Percentiles rank a stretch among this genome's conserved stretches.
Evolutionary conservation across 1,140 invertebrate species (phyloP).

Genomic region (Psilanteris sp.): DNA sequence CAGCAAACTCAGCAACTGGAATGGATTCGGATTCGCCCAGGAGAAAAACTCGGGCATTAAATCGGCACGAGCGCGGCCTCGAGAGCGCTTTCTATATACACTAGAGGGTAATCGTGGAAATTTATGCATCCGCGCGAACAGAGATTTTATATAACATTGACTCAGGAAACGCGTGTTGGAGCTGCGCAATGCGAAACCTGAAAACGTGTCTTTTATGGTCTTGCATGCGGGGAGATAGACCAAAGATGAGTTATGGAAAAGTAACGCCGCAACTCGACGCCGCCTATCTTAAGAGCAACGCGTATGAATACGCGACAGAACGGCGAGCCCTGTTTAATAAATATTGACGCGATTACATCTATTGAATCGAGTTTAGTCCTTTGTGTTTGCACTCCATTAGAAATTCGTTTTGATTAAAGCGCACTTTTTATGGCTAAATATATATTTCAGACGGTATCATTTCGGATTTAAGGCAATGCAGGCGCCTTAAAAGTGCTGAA

Average conservation of each 20-base stretch:
- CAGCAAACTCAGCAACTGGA: slow-evolving; percentile 50
- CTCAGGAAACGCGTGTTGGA: slow-evolving; percentile 36
- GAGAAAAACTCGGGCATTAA: slow-evolving; percentile 70
- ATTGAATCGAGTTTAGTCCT: slow-evolving; percentile 55
- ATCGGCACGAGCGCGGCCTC: slow-evolving; percentile 61
- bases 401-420: slow-evolving; percentile 52
- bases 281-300: slow-evolving; percentile 38
- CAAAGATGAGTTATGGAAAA: slow-evolving; percentile 60
- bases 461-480: slow-evolving; percentile 4
- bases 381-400: slow-evolving; percentile 61
- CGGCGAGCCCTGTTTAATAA: slow-evolving; percentile 58
- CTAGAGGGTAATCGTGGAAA: slow-evolving; percentile 67
- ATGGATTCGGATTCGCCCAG: slow-evolving; percentile 60
- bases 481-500: too few relatives aligned
- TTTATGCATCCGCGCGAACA: slow-evolving; percentile 71
- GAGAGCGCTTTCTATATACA: slow-evolving; percentile 37
- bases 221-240: slow-evolving; percentile 39
- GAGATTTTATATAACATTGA: slow-evolving; percentile 57
- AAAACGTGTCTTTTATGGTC: slow-evolving; percentile 37
- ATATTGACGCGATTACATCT: slow-evolving; percentile 61
- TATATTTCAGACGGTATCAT: slow-evolving; percentile 30
- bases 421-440: slow-evolving; percentile 38
- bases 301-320: slow-evolving; percentile 25
- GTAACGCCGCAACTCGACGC: slow-evolving; percentile 20
- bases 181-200: slow-evolving; percentile 14